Percentiles rank a stretch among this genome's conserved stretches.
These are phyloP conservation scores for Muschampia plurimacula DNA, from an alignment of 2,888 invertebrate species.

Conservation along the genomic window DNA sequence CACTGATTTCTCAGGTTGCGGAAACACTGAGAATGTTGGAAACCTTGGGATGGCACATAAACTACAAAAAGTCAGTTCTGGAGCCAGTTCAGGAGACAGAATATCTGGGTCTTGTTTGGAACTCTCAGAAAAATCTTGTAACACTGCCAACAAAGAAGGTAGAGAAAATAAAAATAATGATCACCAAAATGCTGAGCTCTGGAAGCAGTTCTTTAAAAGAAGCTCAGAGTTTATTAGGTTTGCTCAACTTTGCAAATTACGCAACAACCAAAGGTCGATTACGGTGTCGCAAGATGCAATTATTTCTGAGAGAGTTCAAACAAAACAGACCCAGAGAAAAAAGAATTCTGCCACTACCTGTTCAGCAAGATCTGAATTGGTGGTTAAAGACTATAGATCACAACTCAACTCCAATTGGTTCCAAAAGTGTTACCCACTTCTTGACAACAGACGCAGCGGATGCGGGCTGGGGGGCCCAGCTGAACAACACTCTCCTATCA, in stretches of 20 bases:
- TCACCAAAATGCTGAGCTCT: not conserved
- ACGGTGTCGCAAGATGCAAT: not conserved
- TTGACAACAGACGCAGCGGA: constrained; percentile 6
- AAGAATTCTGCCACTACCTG: not conserved
- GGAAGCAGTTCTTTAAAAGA: not conserved
- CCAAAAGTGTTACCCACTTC: not conserved
- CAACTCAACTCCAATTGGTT: not conserved
- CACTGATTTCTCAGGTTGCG: not conserved
- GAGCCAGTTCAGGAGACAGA: not conserved
- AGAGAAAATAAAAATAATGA: not conserved
- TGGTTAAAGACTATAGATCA: not conserved
- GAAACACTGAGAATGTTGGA: not conserved
- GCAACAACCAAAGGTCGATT: not conserved
- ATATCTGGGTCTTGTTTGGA: not conserved
- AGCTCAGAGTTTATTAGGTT: constrained; percentile 1
- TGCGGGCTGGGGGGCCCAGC: constrained; percentile 9
- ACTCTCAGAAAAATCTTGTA: not conserved
- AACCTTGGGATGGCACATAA: constrained; percentile 1
- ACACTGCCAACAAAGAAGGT: not conserved
- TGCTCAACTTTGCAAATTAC: not conserved
- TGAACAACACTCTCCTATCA: not conserved
- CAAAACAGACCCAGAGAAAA: not conserved
- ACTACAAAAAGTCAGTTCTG: not conserved
- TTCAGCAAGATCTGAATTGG: not conserved
- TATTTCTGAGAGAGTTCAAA: not conserved